Evolutionary conservation across 1,140 invertebrate species (phyloP).

Genomic region (Cylas formicarius): DNA sequence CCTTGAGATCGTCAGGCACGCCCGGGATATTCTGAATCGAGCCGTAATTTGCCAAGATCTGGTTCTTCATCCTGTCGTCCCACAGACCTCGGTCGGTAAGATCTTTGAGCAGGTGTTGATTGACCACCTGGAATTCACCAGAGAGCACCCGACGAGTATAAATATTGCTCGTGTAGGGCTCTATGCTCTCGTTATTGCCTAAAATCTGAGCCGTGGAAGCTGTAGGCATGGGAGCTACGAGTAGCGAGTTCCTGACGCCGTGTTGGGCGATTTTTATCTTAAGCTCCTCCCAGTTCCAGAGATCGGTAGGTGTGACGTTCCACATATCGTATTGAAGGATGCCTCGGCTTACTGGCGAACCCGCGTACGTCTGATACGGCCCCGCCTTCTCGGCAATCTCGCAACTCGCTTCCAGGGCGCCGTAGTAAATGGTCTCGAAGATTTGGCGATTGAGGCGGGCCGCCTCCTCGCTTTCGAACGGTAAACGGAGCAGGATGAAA

Average conservation of each 20-base stretch:
- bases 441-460: constrained; percentile 88
- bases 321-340: constrained; percentile 99
- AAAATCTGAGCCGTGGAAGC: constrained; percentile 98
- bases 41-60: constrained; percentile 84
- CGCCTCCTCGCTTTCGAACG: constrained; percentile 85
- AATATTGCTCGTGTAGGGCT: constrained; percentile 97
- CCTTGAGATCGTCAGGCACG: constrained; percentile 86
- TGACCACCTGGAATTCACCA: constrained; percentile 68
- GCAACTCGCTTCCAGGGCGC: constrained; percentile 93
- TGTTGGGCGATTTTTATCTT: constrained; percentile 83
- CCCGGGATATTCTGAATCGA: constrained; percentile 87
- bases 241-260: constrained; percentile 90
- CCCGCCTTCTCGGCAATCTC: constrained; percentile 85
- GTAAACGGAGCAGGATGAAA: constrained; percentile 89
- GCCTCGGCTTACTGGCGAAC: constrained; percentile 89
- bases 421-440: constrained; percentile 98
- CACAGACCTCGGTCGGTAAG: constrained; percentile 85
- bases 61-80: constrained; percentile 95
- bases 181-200: constrained; percentile 98
- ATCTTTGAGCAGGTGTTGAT: constrained; percentile 92
- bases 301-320: constrained; percentile 76
- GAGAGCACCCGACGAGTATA: constrained; percentile 91
- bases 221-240: constrained; percentile 98
- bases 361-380: constrained; percentile 82
- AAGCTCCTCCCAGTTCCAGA: constrained; percentile 85